These are phyloP conservation scores for Enteromius treurensis DNA, from an alignment of 2,797 vertebrate species.

Conservation along the genomic window DNA sequence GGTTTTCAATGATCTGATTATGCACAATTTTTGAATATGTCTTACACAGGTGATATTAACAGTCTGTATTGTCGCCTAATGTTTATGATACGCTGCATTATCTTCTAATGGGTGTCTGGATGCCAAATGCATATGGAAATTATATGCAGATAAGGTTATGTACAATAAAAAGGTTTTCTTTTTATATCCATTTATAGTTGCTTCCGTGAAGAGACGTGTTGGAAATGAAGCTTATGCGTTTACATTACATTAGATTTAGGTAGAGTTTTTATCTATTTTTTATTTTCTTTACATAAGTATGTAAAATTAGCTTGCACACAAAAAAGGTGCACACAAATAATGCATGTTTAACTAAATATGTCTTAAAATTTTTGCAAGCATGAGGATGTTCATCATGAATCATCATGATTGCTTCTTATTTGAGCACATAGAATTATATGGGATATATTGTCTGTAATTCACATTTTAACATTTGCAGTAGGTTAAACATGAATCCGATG, in stretches of 20 bases:
- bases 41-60: neutral
- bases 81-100: neutral
- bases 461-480: too few relatives aligned
- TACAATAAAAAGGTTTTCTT: neutral
- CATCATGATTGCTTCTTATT: neutral
- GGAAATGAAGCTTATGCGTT: neutral
- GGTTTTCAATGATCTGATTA: neutral
- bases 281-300: neutral
- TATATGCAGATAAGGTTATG: neutral
- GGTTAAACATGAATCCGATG: neutral
- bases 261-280: neutral
- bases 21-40: neutral
- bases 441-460: neutral
- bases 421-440: neutral
- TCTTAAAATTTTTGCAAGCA: neutral
- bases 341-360: neutral
- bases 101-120: conserved; percentile 1
- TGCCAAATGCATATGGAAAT: neutral
- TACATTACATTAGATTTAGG: neutral
- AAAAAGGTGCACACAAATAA: neutral
- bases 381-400: neutral
- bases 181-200: neutral
- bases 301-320: neutral
- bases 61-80: neutral
- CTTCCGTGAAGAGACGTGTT: neutral